A percentile compares a stretch with the other conserved stretches of the same genome.
phyloP scores from a whole-genome alignment of 35 echinoderm and acorn worm genomes.

The Heliocidaris tuberculata region DNA sequence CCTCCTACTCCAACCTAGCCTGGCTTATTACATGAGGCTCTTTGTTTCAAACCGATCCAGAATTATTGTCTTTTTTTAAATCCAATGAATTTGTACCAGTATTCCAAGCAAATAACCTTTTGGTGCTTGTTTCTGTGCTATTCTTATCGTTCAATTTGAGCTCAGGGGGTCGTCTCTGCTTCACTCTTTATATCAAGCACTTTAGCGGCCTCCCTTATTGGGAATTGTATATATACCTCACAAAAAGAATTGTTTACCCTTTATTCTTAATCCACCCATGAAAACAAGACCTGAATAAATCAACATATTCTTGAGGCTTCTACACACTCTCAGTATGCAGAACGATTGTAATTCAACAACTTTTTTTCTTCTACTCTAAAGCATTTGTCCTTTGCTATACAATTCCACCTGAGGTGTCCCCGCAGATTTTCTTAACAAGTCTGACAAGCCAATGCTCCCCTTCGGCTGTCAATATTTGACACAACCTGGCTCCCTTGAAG shows the following conservation, averaged over 20 bases:
- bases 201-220: no score
- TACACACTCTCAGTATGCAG: neutral
- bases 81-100: neutral
- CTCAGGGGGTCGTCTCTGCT: neutral
- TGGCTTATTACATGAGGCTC: neutral
- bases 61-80: neutral
- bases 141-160: neutral
- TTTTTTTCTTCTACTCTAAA: neutral
- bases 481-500: neutral
- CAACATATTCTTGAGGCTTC: neutral
- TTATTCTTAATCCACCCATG: neutral
- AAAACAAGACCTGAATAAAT: neutral
- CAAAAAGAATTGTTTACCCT: neutral
- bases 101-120: neutral
- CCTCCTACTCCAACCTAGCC: neutral
- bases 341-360: neutral
- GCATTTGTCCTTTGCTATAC: neutral
- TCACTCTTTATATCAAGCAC: neutral
- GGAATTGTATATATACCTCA: no score
- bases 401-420: neutral
- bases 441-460: neutral
- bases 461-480: neutral
- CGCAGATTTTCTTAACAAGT: neutral
- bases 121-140: neutral
- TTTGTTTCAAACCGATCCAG: neutral